phyloP scores from a whole-genome alignment of 1,140 invertebrate genomes.

The Drosophila nigrodunni region DNA sequence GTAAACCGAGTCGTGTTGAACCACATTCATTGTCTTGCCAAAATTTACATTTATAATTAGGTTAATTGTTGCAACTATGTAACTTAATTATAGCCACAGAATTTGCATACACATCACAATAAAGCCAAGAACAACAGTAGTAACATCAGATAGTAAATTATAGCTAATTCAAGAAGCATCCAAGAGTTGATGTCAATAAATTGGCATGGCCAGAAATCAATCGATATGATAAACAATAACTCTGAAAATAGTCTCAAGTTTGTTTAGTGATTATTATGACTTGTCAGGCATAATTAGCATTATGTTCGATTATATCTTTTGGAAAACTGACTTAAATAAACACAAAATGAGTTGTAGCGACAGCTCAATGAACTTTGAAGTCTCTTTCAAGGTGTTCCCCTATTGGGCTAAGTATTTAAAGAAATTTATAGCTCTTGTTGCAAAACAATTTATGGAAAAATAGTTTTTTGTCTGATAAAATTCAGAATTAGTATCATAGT shows the following conservation, averaged over 20 bases:
- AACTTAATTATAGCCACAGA: slow-evolving; percentile 71
- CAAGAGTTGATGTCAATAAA: slow-evolving; percentile 30
- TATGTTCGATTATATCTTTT: slow-evolving; percentile 18
- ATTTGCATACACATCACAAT: slow-evolving; percentile 68
- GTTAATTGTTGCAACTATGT: slow-evolving; percentile 73
- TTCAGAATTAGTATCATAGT: no score
- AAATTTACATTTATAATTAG: slow-evolving; percentile 80
- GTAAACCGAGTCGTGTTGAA: background rate
- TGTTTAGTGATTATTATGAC: slow-evolving; percentile 14
- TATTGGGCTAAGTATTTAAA: background rate
- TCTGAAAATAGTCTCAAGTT: slow-evolving; percentile 21
- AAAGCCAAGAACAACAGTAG: background rate
- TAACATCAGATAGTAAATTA: slow-evolving; percentile 56
- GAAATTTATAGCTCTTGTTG: background rate
- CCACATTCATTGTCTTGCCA: slow-evolving; percentile 65
- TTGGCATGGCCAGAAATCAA: slow-evolving; percentile 45
- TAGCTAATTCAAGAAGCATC: slow-evolving; percentile 55
- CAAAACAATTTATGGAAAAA: background rate
- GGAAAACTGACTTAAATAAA: slow-evolving; percentile 5
- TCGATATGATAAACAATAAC: slow-evolving; percentile 31
- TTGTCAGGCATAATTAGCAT: slow-evolving; percentile 33
- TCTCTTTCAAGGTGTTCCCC: slow-evolving; percentile 12
- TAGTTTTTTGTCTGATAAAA: no score
- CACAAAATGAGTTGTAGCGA: background rate
- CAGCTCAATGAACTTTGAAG: slow-evolving; percentile 6